These are phyloP conservation scores for Ameiurus melas DNA, from an alignment of 2,113 vertebrate genomes.

Conservation along the genomic window DNA sequence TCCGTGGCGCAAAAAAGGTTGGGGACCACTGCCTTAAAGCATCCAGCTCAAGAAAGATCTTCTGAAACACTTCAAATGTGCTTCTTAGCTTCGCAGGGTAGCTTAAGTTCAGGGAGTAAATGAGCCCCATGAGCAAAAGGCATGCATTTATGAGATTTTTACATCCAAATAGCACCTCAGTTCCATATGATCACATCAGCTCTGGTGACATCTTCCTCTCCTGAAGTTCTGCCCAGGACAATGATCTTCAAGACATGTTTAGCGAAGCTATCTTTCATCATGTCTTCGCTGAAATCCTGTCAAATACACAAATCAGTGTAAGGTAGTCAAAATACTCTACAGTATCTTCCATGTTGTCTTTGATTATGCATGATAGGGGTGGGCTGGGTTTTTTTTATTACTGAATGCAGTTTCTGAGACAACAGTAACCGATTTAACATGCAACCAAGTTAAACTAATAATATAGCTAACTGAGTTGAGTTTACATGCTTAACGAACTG, in stretches of 20 bases:
- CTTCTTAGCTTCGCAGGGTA: constrained; percentile 1
- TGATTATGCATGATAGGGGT: background rate
- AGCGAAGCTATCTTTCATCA: constrained; percentile 27
- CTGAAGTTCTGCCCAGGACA: constrained; percentile 1
- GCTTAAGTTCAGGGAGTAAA: constrained; percentile 19
- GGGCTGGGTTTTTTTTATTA: too few relatives aligned
- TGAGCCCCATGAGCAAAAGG: background rate
- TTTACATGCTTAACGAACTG: too few relatives aligned
- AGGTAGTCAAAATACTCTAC: constrained; percentile 22
- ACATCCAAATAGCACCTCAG: background rate
- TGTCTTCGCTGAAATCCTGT: constrained; percentile 37
- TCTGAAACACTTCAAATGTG: constrained; percentile 1
- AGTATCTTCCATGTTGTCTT: background rate
- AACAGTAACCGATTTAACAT: background rate
- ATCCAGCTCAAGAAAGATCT: constrained; percentile 15
- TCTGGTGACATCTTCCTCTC: background rate
- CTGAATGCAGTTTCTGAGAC: too few relatives aligned
- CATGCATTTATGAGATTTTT: constrained; percentile 18
- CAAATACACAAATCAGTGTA: constrained; percentile 33
- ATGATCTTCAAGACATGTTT: background rate
- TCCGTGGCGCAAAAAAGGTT: too few relatives aligned
- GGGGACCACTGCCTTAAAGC: too few relatives aligned
- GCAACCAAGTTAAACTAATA: too few relatives aligned
- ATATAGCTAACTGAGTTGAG: too few relatives aligned
- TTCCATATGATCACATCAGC: background rate